These are phyloP conservation scores for Epsilonema sp. DNA, from an alignment of 2,888 invertebrate species.

Conservation along the genomic window DNA sequence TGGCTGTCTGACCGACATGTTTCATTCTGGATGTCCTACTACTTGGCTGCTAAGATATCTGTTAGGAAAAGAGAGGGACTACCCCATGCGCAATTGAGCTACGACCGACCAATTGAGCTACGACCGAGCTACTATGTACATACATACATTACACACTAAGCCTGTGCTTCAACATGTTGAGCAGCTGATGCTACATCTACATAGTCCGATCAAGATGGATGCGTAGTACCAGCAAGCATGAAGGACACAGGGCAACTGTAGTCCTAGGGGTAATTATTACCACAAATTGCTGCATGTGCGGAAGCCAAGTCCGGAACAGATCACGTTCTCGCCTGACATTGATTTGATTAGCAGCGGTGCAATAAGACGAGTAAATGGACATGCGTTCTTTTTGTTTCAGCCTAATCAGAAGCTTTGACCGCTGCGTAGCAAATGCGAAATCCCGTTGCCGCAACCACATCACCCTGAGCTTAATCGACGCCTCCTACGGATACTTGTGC, in stretches of 20 bases:
- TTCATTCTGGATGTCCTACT: no score
- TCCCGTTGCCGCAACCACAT: conserved; percentile 21
- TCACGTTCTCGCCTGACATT: no score
- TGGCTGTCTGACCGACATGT: no score
- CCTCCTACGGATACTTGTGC: conserved; percentile 26
- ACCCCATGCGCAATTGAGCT: background rate
- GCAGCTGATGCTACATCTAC: background rate
- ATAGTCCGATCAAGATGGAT: background rate
- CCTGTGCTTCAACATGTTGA: background rate
- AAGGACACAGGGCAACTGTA: no score
- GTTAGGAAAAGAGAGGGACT: background rate
- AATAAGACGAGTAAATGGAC: background rate
- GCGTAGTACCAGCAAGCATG: no score
- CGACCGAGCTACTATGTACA: background rate
- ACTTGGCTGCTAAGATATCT: no score
- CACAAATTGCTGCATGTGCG: no score
- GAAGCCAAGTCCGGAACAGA: no score
- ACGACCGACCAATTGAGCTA: background rate
- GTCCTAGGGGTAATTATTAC: no score
- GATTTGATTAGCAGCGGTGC: background rate
- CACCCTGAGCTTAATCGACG: conserved; percentile 24
- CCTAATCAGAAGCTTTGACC: conserved; percentile 23
- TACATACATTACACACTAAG: background rate
- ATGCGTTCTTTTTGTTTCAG: conserved; percentile 11
- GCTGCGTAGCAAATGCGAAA: conserved; percentile 19